Conservation (phyloP, 2,888 invertebrate genomes). For the Sicus ferrugineus region DNA sequence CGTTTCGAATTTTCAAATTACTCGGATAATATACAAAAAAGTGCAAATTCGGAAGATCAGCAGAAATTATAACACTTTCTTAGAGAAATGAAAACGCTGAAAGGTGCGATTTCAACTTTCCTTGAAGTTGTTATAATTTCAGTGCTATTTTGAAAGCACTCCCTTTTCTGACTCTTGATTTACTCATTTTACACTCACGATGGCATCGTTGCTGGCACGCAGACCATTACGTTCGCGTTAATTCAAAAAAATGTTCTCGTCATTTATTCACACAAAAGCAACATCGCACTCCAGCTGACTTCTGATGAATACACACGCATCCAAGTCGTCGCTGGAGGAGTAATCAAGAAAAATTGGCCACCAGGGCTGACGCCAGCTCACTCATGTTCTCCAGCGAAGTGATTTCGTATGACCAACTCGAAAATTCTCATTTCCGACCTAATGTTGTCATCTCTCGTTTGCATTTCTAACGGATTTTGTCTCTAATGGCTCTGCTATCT, state of each 20-base stretch:
- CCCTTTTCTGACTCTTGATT: background rate
- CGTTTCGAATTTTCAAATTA: too few relatives aligned
- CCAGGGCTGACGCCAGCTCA: background rate
- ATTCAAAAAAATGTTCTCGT: background rate
- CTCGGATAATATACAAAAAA: too few relatives aligned
- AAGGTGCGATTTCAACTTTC: too few relatives aligned
- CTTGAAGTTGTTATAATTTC: too few relatives aligned
- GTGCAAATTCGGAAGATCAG: too few relatives aligned
- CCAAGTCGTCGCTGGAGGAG: background rate
- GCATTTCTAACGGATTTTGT: background rate
- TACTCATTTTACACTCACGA: background rate
- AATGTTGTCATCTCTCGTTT: conserved; percentile 1
- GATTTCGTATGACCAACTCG: background rate
- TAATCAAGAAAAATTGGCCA: background rate
- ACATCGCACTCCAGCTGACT: background rate
- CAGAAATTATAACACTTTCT: too few relatives aligned
- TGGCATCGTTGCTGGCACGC: too few relatives aligned
- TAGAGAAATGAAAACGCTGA: too few relatives aligned
- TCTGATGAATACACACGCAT: background rate
- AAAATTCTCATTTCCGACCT: background rate
- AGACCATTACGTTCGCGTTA: background rate
- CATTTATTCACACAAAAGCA: background rate
- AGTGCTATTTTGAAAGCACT: too few relatives aligned
- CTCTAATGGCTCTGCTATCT: background rate
- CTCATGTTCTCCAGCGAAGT: background rate